Conservation (phyloP, 2,113 vertebrate species). For the Odontophorus gujanensis region DNA sequence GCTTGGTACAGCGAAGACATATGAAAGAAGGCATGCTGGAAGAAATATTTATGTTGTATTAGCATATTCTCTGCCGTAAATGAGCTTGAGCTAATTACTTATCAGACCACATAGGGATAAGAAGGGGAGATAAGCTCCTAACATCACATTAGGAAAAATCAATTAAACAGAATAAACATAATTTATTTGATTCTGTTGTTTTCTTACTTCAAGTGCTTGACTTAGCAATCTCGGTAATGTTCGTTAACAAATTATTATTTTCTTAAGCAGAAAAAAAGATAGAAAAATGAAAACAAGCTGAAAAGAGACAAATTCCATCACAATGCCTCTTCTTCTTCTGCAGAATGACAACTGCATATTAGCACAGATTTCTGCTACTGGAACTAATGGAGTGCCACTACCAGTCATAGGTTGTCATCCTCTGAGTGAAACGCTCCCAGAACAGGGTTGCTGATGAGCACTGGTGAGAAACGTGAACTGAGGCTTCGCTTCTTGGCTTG, state of each 20-base stretch:
- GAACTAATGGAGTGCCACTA: background rate
- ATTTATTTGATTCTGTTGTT: slow-evolving; percentile 20
- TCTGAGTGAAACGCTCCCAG: background rate
- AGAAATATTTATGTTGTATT: slow-evolving; percentile 21
- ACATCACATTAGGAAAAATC: slow-evolving; percentile 32
- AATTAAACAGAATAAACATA: slow-evolving; percentile 34
- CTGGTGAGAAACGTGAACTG: background rate
- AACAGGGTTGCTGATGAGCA: background rate
- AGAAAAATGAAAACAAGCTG: background rate
- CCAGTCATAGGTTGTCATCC: background rate
- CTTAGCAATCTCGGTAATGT: background rate
- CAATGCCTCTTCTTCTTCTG: background rate
- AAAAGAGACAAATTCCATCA: background rate
- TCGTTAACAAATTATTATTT: slow-evolving; percentile 17
- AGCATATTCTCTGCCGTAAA: slow-evolving; percentile 15
- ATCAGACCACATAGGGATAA: background rate
- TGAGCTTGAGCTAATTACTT: slow-evolving; percentile 19
- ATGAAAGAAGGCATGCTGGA: background rate
- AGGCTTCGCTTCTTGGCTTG: background rate
- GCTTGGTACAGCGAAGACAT: background rate
- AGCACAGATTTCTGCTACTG: slow-evolving; percentile 20
- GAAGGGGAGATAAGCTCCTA: slow-evolving; percentile 20
- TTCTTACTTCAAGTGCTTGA: background rate
- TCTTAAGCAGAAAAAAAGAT: background rate
- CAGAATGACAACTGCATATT: background rate